Evolutionary conservation across 2,888 invertebrate species (phyloP), one percentile per base, ranked within the genome.

Genomic region (Perizoma affinitatum): DNA sequence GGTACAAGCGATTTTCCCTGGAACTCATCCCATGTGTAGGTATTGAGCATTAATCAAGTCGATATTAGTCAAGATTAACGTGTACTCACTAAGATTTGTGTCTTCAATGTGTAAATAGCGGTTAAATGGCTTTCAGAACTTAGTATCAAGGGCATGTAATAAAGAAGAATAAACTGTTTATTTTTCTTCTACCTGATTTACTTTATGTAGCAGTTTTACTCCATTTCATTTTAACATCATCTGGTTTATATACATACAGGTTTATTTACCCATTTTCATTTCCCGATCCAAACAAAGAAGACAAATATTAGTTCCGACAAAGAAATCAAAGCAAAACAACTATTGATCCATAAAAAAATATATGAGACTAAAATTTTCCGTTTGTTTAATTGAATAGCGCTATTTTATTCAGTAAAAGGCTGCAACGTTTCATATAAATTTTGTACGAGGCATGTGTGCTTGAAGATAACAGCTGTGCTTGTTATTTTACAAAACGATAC

Each of bases 21-120:
- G 38, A 38, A 5, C 38, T 38, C 7, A 38, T 38, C 5, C 7
- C 5, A 1, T 6, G 38, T 5, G 7, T 38, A 38, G 7, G 38
- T 5, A 38, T 38, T 6, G 38, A 7, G 22, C 22, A 22, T 22
- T 22, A 8, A 81, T 78, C 79, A 46, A 48, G 52, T 52, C 77
- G 75, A 75, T 75, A 76, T 75, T 75, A 80, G 79, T 78, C 79
- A 75, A 76, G 81, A 85, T 85, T 82, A 80, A 79, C 76, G 75
- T 67, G 72, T 38, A 70, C 71, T 71, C 69, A 70, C 58, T 66
- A 63, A 71, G 69, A 70, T 72, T 73, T 69, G 61, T 61, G 61
- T 70, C 69, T 72, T 64, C 65, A 66, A 73, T 71, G 65, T 53
- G 47, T 53, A 33, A 52, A 49, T 51, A 44, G 55, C 54, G 46